These are phyloP conservation scores for Drosophila rhopaloa DNA, from an alignment of 1,140 invertebrate genomes.

Conservation along the genomic window DNA sequence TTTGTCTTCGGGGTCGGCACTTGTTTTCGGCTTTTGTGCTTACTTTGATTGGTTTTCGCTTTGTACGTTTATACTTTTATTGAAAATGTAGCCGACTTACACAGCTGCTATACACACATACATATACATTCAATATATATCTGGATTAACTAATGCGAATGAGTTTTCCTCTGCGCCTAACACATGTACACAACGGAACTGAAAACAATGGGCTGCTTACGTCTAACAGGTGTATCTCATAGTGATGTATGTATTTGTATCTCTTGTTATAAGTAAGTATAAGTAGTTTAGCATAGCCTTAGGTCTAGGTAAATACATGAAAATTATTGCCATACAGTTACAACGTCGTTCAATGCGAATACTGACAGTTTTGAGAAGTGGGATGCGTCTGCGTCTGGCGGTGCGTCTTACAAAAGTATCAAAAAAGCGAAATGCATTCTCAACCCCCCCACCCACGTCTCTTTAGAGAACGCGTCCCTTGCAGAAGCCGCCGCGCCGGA, in stretches of 20 bases:
- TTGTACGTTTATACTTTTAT: constrained; percentile 63
- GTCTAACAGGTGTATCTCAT: constrained; percentile 33
- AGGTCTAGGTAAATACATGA: constrained; percentile 76
- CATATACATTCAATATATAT: constrained; percentile 42
- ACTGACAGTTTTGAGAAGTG: constrained; percentile 62
- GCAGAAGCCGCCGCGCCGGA: constrained; percentile 76
- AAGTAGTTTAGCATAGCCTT: constrained; percentile 48
- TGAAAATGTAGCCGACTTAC: constrained; percentile 65
- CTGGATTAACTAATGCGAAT: constrained; percentile 31
- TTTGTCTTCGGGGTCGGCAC: constrained; percentile 61
- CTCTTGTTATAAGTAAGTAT: constrained; percentile 8
- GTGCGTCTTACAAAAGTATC: constrained; percentile 65
- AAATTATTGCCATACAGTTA: constrained; percentile 84
- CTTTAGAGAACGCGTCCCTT: constrained; percentile 69
- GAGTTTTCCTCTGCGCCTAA: constrained; percentile 36
- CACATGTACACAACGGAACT: constrained; percentile 37
- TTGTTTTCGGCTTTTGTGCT: constrained; percentile 49
- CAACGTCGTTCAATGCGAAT: constrained; percentile 80
- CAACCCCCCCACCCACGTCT: constrained; percentile 6
- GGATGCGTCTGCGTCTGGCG: constrained; percentile 29
- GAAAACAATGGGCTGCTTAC: constrained; percentile 49
- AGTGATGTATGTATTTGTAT: constrained; percentile 28
- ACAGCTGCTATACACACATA: constrained; percentile 56
- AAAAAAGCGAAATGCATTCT: constrained; percentile 65
- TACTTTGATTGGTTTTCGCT: constrained; percentile 30